These are phyloP conservation scores for Notocelia uddmanniana DNA, from an alignment of 2,888 invertebrate species.

Conservation along the genomic window DNA sequence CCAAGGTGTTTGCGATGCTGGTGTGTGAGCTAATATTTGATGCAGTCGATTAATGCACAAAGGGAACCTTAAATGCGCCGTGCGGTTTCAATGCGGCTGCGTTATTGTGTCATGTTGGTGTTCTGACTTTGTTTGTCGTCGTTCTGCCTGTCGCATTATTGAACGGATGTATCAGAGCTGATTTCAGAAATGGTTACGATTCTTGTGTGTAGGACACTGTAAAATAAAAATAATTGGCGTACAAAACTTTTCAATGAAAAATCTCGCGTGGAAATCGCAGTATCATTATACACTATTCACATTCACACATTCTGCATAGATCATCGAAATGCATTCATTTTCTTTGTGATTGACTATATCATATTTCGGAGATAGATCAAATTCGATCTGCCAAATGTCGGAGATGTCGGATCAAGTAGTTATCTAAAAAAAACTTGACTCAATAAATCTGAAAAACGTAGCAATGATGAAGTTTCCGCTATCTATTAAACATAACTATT, in stretches of 20 bases:
- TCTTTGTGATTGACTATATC: no score
- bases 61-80: conserved; percentile 41
- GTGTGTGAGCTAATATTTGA: conserved; percentile 31
- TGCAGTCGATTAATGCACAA: conserved; percentile 45
- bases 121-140: conserved; percentile 1
- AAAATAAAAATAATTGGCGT: background rate
- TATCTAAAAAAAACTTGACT: no score
- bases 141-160: background rate
- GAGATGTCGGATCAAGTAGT: no score
- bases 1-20: conserved; percentile 31
- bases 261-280: background rate
- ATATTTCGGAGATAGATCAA: no score
- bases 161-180: background rate
- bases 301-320: no score
- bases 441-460: no score
- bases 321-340: no score
- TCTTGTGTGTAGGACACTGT: no score
- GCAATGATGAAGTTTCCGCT: background rate
- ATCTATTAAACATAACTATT: no score
- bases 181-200: no score
- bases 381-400: no score
- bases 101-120: background rate
- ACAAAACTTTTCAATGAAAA: background rate
- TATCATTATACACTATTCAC: no score
- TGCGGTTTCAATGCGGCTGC: conserved; percentile 14